Conservation (phyloP, 2,888 invertebrate genomes). For the Schizotus pectinicornis region DNA sequence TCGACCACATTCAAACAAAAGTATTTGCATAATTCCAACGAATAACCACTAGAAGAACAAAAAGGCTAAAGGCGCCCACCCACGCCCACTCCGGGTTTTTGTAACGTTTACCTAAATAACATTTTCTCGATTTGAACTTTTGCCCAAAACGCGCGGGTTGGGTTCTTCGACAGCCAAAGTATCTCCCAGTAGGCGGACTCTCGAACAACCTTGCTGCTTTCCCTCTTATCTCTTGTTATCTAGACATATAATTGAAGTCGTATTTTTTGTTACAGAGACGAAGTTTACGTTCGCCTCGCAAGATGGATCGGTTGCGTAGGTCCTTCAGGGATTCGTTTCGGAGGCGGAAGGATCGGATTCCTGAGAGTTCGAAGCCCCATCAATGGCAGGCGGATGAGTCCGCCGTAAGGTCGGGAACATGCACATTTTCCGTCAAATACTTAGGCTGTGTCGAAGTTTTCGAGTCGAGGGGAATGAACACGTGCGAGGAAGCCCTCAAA, state of each 20-base stretch:
- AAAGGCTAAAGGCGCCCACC: too few relatives aligned
- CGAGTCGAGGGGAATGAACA: conserved; percentile 99
- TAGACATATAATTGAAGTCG: not conserved
- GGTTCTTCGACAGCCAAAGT: too few relatives aligned
- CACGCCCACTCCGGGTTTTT: not conserved
- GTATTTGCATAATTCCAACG: too few relatives aligned
- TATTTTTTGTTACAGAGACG: conserved; percentile 62
- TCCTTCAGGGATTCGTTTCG: conserved; percentile 95
- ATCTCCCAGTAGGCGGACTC: too few relatives aligned
- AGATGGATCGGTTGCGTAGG: conserved; percentile 88
- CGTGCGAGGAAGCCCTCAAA: conserved; percentile 98
- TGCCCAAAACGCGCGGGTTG: too few relatives aligned
- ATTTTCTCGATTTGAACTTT: not conserved
- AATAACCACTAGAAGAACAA: too few relatives aligned
- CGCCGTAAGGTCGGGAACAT: conserved; percentile 93
- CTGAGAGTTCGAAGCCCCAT: conserved; percentile 94
- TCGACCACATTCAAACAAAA: too few relatives aligned
- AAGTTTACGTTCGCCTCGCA: conserved; percentile 71
- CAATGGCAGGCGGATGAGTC: conserved; percentile 99
- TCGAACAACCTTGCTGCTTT: not conserved
- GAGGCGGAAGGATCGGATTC: conserved; percentile 81
- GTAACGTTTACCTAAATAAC: not conserved
- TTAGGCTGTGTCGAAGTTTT: conserved; percentile 99
- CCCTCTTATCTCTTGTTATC: not conserved
- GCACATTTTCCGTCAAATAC: conserved; percentile 98